Evolutionary conservation across 2,888 invertebrate species (phyloP), one percentile per base, ranked within the genome.

Genomic region (Archips xylosteana): DNA sequence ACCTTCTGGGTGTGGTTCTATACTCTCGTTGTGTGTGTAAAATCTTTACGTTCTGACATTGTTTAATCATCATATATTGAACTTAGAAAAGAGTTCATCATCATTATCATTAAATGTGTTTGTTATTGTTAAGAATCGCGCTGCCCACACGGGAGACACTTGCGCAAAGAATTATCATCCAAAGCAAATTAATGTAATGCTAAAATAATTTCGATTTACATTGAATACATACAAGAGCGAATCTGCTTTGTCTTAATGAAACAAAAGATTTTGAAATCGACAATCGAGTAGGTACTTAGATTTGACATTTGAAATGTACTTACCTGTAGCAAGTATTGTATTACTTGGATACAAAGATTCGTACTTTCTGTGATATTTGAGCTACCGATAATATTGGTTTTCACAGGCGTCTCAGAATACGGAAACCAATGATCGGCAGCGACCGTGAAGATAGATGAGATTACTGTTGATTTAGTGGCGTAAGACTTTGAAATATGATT

Each of bases 401-500:
- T 87, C 91, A 89, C 86, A 80, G 80, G 76, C 79, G 79, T 81
- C 79, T 82, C 77, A 75, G 76, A 82, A 85, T 85, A 85, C 87
- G 83, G 85, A 88, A 88, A 89, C 83, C 81, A 78, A 78, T 80
- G 76, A 81, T 77, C 77, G 80, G 78, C 84, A 79, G 79, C 78
- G 80, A 84, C 81, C 87, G 82, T 85, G 81, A 86, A 87, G 87
- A 82, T 83, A 79, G 79, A 84, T 82, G 78, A 81, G 85, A 88
- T 92, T 92, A 91, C 91, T 90, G 89, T 89, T 89, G 86, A 84
- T 85, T 87, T 88, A 89, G 84, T 83, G 82, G 79, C 78, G 83
- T 83, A 82, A 85, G 79, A 78, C 81, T 78, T 85, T 81, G 88
- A 87, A 89, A 89, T 87, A 85, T 87, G 83, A 89, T 87, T 84